Percentiles rank a stretch among this genome's conserved stretches.
Evolutionary conservation across 2,113 vertebrate genomes (phyloP).

Genomic region (Erythrocebus patas): DNA sequence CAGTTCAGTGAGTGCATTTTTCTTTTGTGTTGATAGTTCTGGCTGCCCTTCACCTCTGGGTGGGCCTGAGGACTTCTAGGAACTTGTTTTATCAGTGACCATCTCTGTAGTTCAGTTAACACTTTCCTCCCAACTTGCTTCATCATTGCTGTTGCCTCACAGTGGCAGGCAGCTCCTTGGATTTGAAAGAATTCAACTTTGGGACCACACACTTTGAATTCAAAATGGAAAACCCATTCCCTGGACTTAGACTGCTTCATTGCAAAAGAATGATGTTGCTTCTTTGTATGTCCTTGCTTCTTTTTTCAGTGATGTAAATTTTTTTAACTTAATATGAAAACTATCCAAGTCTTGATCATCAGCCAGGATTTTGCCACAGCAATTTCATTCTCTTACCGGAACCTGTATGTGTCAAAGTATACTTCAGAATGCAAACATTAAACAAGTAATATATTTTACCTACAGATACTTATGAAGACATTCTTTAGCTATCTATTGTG

Average conservation of each 20-base stretch:
- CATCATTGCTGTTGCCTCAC: constrained; percentile 24
- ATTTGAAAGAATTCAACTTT: constrained; percentile 57
- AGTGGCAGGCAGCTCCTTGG: constrained; percentile 60
- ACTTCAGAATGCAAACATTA: constrained; percentile 54
- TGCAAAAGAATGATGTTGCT: constrained; percentile 53
- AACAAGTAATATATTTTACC: constrained; percentile 72
- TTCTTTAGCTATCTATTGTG: constrained; percentile 51
- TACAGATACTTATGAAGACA: constrained; percentile 69
- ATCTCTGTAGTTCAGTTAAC: too few species aligned
- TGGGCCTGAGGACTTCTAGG: too few species aligned
- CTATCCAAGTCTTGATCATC: not conserved
- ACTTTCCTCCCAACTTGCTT: too few species aligned
- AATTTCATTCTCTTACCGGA: constrained; percentile 36
- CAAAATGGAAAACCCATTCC: constrained; percentile 60
- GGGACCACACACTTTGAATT: constrained; percentile 76
- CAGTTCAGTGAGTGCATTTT: constrained; percentile 82
- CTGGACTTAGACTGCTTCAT: constrained; percentile 72
- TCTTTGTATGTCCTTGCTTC: constrained; percentile 43
- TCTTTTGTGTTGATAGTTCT: not conserved
- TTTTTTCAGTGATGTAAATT: constrained; percentile 46
- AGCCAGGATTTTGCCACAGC: constrained; percentile 64
- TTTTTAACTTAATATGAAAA: constrained; percentile 39
- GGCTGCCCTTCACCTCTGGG: too few species aligned
- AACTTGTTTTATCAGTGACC: too few species aligned
- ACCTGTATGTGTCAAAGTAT: constrained; percentile 23